phyloP scores from a whole-genome alignment of 2,113 vertebrate species.

The Etheostoma cragini region DNA sequence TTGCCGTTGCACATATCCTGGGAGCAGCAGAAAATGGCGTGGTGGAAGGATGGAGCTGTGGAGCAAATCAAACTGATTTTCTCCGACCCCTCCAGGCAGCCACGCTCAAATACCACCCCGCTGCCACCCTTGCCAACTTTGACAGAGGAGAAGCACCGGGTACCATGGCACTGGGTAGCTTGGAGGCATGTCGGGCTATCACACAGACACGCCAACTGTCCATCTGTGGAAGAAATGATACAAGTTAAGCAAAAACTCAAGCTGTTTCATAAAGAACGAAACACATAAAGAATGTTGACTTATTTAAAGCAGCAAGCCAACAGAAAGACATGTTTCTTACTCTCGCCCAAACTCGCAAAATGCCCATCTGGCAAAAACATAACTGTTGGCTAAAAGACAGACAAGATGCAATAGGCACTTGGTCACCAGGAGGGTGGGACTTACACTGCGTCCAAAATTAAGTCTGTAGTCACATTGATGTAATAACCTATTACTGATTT shows the following conservation, averaged over 20 bases:
- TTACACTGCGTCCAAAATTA: not conserved
- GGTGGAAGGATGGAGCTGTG: constrained; percentile 69
- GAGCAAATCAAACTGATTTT: constrained; percentile 79
- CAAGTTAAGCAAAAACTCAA: not conserved
- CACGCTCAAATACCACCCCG: constrained; percentile 70
- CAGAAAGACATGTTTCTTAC: not conserved
- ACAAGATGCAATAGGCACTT: not conserved
- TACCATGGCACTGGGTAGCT: constrained; percentile 76
- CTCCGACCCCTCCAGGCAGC: constrained; percentile 76
- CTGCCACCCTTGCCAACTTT: constrained; percentile 54
- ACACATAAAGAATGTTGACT: constrained; percentile 1
- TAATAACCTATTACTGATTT: not conserved
- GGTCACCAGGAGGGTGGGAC: not conserved
- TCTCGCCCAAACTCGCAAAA: not conserved
- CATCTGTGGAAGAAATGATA: constrained; percentile 67
- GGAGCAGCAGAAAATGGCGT: constrained; percentile 81
- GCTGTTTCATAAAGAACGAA: not conserved
- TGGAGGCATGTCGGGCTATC: constrained; percentile 74
- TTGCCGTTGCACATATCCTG: constrained; percentile 84
- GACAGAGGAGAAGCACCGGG: constrained; percentile 83
- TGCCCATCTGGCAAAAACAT: constrained; percentile 1
- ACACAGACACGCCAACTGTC: constrained; percentile 80
- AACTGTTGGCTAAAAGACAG: not conserved
- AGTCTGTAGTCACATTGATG: not conserved
- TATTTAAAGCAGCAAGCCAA: not conserved